A percentile compares a stretch with the other conserved stretches of the same genome.
Conservation (phyloP, 2,113 vertebrate species). For the Odocoileus virginianus region DNA sequence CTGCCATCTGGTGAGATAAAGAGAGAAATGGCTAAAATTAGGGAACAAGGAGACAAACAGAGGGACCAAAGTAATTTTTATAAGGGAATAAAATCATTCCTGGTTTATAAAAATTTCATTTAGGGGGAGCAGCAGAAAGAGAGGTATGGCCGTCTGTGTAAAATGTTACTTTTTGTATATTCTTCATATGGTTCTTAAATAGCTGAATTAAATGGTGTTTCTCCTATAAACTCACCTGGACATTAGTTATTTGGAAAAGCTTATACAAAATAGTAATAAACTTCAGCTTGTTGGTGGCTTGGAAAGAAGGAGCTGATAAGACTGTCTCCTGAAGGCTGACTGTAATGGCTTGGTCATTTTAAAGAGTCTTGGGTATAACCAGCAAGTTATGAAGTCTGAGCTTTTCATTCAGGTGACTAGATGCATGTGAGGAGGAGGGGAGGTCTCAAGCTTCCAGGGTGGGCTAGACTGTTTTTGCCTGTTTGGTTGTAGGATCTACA, state of each 20-base stretch:
- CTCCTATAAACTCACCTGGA: background rate
- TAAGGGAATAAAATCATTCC: background rate
- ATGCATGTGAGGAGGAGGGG: conserved; percentile 9
- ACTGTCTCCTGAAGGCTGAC: background rate
- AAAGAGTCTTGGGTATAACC: background rate
- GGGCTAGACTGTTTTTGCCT: background rate
- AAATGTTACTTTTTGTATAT: background rate
- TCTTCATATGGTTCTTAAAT: background rate
- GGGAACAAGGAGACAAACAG: background rate
- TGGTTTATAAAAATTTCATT: background rate
- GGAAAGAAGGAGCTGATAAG: background rate
- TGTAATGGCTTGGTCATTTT: background rate
- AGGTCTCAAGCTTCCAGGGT: background rate
- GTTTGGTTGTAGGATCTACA: background rate
- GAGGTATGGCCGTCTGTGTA: background rate
- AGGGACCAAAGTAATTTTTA: background rate
- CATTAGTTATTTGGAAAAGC: background rate
- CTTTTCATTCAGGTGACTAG: background rate
- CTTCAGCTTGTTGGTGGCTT: background rate
- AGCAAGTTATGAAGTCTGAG: background rate
- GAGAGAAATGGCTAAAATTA: conserved; percentile 18
- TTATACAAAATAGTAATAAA: conserved; percentile 1
- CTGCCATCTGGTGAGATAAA: conserved; percentile 8
- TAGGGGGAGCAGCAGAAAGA: background rate
- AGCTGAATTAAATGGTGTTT: background rate